These are phyloP conservation scores for Aphaenogaster floridana DNA, from an alignment of 1,140 invertebrate species.

Conservation along the genomic window DNA sequence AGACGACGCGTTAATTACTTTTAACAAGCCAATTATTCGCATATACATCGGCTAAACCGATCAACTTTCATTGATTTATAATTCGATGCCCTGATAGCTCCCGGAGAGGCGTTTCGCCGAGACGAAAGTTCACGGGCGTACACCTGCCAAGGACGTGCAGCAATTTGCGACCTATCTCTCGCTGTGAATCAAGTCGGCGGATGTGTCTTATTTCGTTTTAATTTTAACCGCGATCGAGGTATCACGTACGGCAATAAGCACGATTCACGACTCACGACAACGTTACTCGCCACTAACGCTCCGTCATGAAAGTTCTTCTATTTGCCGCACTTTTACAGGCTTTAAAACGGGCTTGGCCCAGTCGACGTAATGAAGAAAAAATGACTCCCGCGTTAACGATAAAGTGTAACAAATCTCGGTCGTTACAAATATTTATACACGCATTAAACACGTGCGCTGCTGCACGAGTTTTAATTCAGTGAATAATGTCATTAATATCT, in stretches of 20 bases:
- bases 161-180: conserved; percentile 44
- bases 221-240: conserved; percentile 24
- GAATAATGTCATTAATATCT: neutral
- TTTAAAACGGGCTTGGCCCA: neutral
- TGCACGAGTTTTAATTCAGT: conserved; percentile 4
- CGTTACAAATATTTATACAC: conserved; percentile 11
- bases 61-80: conserved; percentile 67
- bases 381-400: neutral
- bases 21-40: conserved; percentile 62
- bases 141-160: conserved; percentile 34
- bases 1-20: conserved; percentile 62
- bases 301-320: conserved; percentile 5
- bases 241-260: neutral
- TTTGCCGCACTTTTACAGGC: conserved; percentile 25
- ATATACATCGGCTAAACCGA: conserved; percentile 20
- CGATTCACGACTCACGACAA: neutral
- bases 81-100: conserved; percentile 57
- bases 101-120: neutral
- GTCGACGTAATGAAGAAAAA: conserved; percentile 18
- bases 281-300: neutral
- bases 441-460: neutral
- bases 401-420: conserved; percentile 24
- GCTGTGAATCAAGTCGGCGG: conserved; percentile 19
- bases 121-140: conserved; percentile 64
- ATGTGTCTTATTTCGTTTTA: conserved; percentile 26